phyloP scores from a whole-genome alignment of 1,140 invertebrate species.

The Proctacanthus coquilletti region DNA sequence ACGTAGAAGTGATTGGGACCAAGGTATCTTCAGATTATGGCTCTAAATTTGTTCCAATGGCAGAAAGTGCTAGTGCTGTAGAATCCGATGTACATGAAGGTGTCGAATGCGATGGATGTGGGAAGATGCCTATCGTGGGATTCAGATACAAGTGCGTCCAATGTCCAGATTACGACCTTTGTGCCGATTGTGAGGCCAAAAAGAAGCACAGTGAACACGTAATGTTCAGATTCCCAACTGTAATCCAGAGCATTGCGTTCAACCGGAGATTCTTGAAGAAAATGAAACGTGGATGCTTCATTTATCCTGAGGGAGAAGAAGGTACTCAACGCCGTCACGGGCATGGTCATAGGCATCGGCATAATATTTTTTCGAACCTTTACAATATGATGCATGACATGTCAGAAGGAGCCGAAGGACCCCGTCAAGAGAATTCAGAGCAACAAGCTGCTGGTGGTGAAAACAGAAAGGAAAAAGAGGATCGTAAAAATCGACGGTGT shows the following conservation, averaged over 20 bases:
- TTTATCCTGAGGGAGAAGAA: slow-evolving; percentile 8
- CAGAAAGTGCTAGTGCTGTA: too few relatives aligned
- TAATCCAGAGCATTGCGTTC: slow-evolving; percentile 3
- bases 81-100: slow-evolving; percentile 39
- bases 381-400: background rate
- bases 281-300: slow-evolving; percentile 6
- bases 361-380: slow-evolving; percentile 4
- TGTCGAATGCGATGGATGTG: slow-evolving; percentile 59
- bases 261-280: slow-evolving; percentile 6
- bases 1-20: too few relatives aligned
- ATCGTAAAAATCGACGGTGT: too few relatives aligned
- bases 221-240: slow-evolving; percentile 51
- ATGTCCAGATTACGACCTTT: slow-evolving; percentile 69
- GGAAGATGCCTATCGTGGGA: slow-evolving; percentile 38
- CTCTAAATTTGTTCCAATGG: too few relatives aligned
- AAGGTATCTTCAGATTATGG: too few relatives aligned
- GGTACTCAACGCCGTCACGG: slow-evolving; percentile 7
- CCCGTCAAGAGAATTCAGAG: too few relatives aligned
- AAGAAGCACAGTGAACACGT: slow-evolving; percentile 53
- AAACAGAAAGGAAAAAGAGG: too few relatives aligned
- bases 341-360: slow-evolving; percentile 1
- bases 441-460: too few relatives aligned
- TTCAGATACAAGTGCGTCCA: slow-evolving; percentile 67
- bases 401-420: background rate
- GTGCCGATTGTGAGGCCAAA: slow-evolving; percentile 48